Evolutionary conservation across 2,797 vertebrate genomes (phyloP).

Genomic region (Enteromius thamalakanensis): DNA sequence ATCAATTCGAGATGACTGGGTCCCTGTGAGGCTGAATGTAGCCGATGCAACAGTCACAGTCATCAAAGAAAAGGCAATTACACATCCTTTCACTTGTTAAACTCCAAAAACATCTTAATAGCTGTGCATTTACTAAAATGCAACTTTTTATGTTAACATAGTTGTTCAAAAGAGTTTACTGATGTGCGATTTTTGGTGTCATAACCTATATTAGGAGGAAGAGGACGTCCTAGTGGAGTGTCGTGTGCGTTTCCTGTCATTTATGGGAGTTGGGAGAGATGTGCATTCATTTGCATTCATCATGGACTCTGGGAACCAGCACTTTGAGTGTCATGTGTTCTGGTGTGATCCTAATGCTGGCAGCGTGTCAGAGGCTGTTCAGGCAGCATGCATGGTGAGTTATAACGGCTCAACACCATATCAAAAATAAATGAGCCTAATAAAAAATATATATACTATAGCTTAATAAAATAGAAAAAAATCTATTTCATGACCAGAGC

Average conservation of each 20-base stretch:
- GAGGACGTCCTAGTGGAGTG: constrained; percentile 93
- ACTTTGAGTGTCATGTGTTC: constrained; percentile 93
- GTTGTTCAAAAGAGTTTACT: neutral
- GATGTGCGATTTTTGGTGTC: neutral
- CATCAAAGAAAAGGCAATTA: constrained; percentile 88
- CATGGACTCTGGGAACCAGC: constrained; percentile 94
- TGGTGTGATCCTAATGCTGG: constrained; percentile 97
- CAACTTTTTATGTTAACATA: neutral
- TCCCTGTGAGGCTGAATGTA: constrained; percentile 91
- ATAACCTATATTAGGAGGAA: constrained; percentile 77
- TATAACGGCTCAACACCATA: neutral
- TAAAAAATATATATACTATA: neutral
- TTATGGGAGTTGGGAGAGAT: constrained; percentile 94
- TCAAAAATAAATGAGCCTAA: neutral
- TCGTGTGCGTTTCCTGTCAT: constrained; percentile 95
- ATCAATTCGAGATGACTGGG: constrained; percentile 87
- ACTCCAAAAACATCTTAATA: neutral
- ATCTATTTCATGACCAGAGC: neutral
- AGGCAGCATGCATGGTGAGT: constrained; percentile 98
- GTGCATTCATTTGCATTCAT: constrained; percentile 94
- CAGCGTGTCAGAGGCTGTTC: constrained; percentile 92
- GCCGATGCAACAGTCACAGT: constrained; percentile 97
- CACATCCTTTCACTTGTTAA: neutral
- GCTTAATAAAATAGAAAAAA: neutral
- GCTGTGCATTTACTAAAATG: neutral